These are phyloP conservation scores for Zaprionus ghesquierei DNA, from an alignment of 1,140 invertebrate species.

Conservation along the genomic window DNA sequence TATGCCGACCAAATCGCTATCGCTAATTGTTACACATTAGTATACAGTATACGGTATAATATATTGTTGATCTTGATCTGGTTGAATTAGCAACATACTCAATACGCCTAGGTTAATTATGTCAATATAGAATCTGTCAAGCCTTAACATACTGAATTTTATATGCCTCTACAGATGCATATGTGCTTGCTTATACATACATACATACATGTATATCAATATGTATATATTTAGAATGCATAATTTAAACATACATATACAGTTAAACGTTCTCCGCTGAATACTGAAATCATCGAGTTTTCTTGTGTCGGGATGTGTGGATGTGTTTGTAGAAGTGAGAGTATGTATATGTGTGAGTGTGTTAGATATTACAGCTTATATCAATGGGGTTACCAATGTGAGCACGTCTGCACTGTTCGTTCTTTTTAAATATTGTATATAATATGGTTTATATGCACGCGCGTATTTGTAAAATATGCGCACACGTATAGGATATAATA, in stretches of 20 bases:
- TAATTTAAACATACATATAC: conserved; percentile 59
- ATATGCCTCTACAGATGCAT: conserved; percentile 24
- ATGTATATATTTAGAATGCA: conserved; percentile 48
- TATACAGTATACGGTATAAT: conserved; percentile 15
- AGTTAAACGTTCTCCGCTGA: conserved; percentile 53
- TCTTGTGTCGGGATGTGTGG: conserved; percentile 9
- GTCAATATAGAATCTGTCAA: conserved; percentile 64
- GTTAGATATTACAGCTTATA: conserved; percentile 34
- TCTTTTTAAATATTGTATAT: conserved; percentile 10
- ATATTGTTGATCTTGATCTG: conserved; percentile 35
- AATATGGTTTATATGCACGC: too few relatives aligned
- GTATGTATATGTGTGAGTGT: conserved; percentile 5
- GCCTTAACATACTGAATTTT: conserved; percentile 53
- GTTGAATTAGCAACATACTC: conserved; percentile 17
- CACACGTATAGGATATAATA: conserved; percentile 52
- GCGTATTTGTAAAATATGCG: too few relatives aligned
- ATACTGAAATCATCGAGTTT: conserved; percentile 79
- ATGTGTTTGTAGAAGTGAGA: conserved; percentile 8
- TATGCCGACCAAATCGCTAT: conserved; percentile 28
- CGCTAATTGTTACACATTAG: conserved; percentile 2
- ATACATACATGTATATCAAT: conserved; percentile 35
- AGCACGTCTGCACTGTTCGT: conserved; percentile 12
- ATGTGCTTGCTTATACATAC: conserved; percentile 36
- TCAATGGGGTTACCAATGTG: conserved; percentile 30
- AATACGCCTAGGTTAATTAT: conserved; percentile 25